Base-by-base conservation (phyloP, 92 coral and sea anemone genomes). In the Virgularia gustaviana region DNA sequence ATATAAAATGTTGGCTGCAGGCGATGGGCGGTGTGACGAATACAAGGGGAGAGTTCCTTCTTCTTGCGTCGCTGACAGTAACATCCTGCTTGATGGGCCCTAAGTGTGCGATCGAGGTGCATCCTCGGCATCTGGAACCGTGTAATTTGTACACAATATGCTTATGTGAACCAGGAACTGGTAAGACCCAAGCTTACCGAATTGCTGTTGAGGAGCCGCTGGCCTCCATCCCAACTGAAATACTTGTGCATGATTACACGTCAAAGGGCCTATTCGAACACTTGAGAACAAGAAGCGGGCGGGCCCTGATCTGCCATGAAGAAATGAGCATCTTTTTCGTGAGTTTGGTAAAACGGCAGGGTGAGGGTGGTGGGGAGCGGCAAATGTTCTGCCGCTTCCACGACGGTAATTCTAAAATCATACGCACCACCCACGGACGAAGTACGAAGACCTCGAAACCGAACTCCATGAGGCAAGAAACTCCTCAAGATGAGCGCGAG, bases 311-410 rank as follows among this genome's bases (percentile, higher is more conserved):
- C 5, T 38, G 49, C 28, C 72, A 64, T 30, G 42, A 20, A 2
- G 72, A 64, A 20, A 64, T 64, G 72, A 29, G 49, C 60, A 64
- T 25, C 72, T 64, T 64, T n/a, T 16, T 2, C 1, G 72, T 34
- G n/a, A 64, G 22, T 28, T 27, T 64, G 0, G 28, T 64, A 1
- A 64, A 27, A 36, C 2, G 61, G 1, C 72, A 64, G 38, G 24
- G 49, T 4, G 72, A 64, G 3, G 72, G 72, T 9, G 25, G 12
- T 39, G 39, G 60, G 6, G 72, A 64, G 30, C 6, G 72, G 7
- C 72, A 64, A 23, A 20, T 64, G 4, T 64, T 64, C 27, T 64
- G 64, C 27, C 72, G 28, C 4, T 30, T 64, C 2, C 49, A 64
- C 24, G 24, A 64, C 38, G 57, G 57, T 1, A 15, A 51, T 11